Conservation (phyloP, 2,888 invertebrate genomes). For the Incurvaria masculella region DNA sequence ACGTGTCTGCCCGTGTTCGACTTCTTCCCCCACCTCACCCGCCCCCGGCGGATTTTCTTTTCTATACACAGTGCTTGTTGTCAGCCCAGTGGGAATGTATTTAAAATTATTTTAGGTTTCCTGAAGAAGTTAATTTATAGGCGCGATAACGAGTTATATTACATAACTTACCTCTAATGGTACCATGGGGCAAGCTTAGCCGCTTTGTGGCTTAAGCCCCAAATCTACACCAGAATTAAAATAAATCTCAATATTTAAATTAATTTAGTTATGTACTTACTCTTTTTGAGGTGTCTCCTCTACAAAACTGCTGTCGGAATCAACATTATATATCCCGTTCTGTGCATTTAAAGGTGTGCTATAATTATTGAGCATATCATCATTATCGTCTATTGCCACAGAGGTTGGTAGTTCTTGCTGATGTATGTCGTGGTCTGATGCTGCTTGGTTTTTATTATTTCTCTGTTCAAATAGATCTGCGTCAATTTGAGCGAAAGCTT, state of each 20-base stretch:
- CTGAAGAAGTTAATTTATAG: no score
- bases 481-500: conserved; percentile 44
- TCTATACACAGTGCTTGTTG: no score
- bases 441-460: background rate
- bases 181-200: no score
- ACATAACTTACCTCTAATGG: conserved; percentile 36
- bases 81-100: no score
- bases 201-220: no score
- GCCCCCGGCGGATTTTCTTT: no score
- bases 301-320: conserved; percentile 38
- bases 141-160: background rate
- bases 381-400: background rate
- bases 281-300: conserved; percentile 44
- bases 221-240: no score
- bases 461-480: conserved; percentile 28
- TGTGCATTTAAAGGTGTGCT: background rate
- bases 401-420: background rate
- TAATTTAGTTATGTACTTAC: background rate
- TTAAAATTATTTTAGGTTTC: no score
- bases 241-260: no score
- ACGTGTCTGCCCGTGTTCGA: no score
- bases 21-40: no score
- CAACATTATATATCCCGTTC: conserved; percentile 17
- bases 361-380: background rate
- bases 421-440: background rate